Conservation (phyloP, 2,113 vertebrate genomes). For the Echinops telfairi region DNA sequence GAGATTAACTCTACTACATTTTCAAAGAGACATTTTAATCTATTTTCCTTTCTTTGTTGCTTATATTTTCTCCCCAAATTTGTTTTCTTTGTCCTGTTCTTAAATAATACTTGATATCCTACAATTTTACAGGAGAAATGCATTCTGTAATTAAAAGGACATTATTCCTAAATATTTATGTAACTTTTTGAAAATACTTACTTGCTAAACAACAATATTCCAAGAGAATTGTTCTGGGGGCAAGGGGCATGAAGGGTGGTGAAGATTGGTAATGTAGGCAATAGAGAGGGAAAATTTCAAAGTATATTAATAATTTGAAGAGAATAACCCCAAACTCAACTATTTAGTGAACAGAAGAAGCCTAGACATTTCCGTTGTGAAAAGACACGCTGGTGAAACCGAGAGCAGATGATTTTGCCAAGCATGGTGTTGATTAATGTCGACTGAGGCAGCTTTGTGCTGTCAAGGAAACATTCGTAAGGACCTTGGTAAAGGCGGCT, state of each 20-base stretch:
- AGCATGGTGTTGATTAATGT: conserved; percentile 75
- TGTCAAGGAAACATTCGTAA: conserved; percentile 28
- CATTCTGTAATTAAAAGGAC: conserved; percentile 5
- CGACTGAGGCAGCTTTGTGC: conserved; percentile 68
- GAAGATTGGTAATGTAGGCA: conserved; percentile 34
- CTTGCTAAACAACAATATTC: conserved; percentile 39
- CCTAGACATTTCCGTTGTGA: conserved; percentile 53
- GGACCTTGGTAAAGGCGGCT: conserved; percentile 20
- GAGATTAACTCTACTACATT: not conserved
- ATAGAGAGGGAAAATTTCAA: conserved; percentile 45
- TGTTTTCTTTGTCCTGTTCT: not conserved
- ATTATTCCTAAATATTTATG: conserved; percentile 42
- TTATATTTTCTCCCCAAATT: conserved; percentile 42
- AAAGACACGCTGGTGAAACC: conserved; percentile 74
- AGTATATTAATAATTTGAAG: conserved; percentile 76
- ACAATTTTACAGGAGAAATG: conserved; percentile 28
- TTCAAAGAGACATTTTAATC: not conserved
- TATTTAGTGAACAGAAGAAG: conserved; percentile 75
- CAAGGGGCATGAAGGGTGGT: not conserved
- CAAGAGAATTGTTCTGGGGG: not conserved
- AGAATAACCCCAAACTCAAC: conserved; percentile 67
- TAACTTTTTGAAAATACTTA: conserved; percentile 3
- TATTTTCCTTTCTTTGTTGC: not conserved
- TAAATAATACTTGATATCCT: not conserved
- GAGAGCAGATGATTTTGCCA: conserved; percentile 76